phyloP scores from a whole-genome alignment of 1,140 invertebrate species.

The Subanguina moxae region DNA sequence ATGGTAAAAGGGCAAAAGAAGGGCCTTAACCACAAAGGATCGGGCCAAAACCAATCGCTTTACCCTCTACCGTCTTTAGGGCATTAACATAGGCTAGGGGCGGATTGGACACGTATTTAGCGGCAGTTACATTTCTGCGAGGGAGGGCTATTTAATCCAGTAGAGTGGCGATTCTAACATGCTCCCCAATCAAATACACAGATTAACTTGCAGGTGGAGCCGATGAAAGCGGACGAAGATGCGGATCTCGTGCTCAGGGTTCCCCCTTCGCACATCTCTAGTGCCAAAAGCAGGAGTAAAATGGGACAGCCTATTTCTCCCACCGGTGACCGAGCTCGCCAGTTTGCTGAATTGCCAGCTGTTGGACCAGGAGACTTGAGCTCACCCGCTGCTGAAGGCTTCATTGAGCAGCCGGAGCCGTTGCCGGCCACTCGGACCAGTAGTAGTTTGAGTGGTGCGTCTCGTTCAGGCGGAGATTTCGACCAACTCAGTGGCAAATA shows the following conservation, averaged over 20 bases:
- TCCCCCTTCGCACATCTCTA: neutral
- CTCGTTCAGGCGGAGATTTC: slow-evolving; percentile 34
- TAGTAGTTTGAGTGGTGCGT: neutral
- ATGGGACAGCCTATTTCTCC: neutral
- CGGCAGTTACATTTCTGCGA: no score
- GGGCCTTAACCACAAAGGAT: no score
- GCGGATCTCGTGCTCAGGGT: neutral
- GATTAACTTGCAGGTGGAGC: slow-evolving; percentile 4
- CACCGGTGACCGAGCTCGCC: slow-evolving; percentile 12
- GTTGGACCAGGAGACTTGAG: no score
- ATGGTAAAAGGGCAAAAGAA: no score
- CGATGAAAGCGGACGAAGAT: neutral
- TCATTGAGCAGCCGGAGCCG: slow-evolving; percentile 35
- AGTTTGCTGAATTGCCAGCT: slow-evolving; percentile 12
- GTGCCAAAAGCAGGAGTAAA: slow-evolving; percentile 6
- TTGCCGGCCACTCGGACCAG: neutral
- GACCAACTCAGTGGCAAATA: slow-evolving; percentile 38
- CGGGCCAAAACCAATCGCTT: no score
- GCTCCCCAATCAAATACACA: no score
- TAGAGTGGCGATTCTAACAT: no score
- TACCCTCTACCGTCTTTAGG: no score
- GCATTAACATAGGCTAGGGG: no score
- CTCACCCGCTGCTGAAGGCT: slow-evolving; percentile 23
- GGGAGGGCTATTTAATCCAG: no score
- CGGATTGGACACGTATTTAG: no score